A percentile compares a stretch with the other conserved stretches of the same genome.
phyloP scores from a whole-genome alignment of 2,113 vertebrate species.

The Engraulis encrasicolus region DNA sequence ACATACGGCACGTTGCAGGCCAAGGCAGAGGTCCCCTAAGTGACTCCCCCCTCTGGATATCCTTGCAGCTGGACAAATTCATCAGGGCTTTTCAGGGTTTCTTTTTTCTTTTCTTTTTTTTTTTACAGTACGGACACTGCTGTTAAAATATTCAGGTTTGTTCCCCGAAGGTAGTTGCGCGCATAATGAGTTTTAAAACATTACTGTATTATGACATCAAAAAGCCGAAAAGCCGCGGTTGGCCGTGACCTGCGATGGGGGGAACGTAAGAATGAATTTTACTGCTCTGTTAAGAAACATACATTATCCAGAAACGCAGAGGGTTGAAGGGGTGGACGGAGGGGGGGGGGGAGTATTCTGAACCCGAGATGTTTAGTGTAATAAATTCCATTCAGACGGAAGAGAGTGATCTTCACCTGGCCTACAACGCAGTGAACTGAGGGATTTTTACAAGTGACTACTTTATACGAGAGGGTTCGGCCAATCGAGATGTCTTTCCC shows the following conservation, averaged over 20 bases:
- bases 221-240: constrained; percentile 48
- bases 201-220: constrained; percentile 53
- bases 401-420: constrained; percentile 50
- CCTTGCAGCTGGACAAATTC: constrained; percentile 24
- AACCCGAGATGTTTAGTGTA: constrained; percentile 60
- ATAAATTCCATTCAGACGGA: constrained; percentile 66
- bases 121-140: constrained; percentile 33
- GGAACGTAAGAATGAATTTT: constrained; percentile 62
- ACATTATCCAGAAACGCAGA: constrained; percentile 60
- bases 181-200: constrained; percentile 54
- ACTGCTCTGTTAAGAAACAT: constrained; percentile 63
- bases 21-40: constrained; percentile 32
- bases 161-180: constrained; percentile 50
- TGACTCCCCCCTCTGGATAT: constrained; percentile 16
- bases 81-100: no score
- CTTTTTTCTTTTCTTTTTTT: no score
- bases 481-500: constrained; percentile 55
- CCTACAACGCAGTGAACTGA: constrained; percentile 53
- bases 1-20: constrained; percentile 5
- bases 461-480: constrained; percentile 61
- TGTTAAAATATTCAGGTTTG: constrained; percentile 43
- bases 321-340: no score
- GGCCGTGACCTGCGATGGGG: constrained; percentile 49
- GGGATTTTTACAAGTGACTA: constrained; percentile 60
- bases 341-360: constrained; percentile 49